A percentile compares a stretch with the other conserved stretches of the same genome.
phyloP scores from a whole-genome alignment of 2,888 invertebrate species.

The Caenorhabditis wallacei region DNA sequence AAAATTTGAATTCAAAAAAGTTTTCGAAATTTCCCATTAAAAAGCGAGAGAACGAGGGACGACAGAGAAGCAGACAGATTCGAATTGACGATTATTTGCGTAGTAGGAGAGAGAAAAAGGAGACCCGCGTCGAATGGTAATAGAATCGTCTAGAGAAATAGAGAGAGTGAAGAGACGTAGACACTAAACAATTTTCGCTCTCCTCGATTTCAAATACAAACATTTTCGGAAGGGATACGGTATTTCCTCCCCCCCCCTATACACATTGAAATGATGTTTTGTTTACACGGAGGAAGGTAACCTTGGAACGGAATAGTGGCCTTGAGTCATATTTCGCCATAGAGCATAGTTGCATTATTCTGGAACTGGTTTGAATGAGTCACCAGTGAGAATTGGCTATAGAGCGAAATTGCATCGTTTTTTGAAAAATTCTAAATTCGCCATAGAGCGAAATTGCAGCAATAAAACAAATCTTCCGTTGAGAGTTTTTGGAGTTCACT shows the following conservation, averaged over 20 bases:
- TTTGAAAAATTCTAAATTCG: too few species aligned
- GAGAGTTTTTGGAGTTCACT: too few species aligned
- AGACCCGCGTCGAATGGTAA: conserved; percentile 12
- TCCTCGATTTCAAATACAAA: conserved; percentile 63
- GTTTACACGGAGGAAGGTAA: conserved; percentile 61
- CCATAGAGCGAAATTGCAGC: too few species aligned
- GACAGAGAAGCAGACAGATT: neutral
- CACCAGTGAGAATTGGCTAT: too few species aligned
- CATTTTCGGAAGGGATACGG: conserved; percentile 24
- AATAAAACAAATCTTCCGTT: too few species aligned
- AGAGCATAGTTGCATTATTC: too few species aligned
- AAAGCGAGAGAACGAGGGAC: neutral
- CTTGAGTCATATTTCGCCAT: too few species aligned
- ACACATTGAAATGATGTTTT: conserved; percentile 34
- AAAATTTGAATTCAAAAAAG: neutral
- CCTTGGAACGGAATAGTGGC: too few species aligned
- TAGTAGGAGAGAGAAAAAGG: conserved; percentile 26
- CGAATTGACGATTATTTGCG: conserved; percentile 47
- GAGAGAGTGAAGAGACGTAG: conserved; percentile 19
- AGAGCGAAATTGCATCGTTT: too few species aligned
- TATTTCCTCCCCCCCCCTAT: conserved; percentile 30
- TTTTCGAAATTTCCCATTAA: neutral
- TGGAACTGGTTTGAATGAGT: too few species aligned
- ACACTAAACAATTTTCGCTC: neutral
- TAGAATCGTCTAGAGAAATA: conserved; percentile 26